Conservation (phyloP, 2,888 invertebrate species). For the Cryptocephalus primarius region DNA sequence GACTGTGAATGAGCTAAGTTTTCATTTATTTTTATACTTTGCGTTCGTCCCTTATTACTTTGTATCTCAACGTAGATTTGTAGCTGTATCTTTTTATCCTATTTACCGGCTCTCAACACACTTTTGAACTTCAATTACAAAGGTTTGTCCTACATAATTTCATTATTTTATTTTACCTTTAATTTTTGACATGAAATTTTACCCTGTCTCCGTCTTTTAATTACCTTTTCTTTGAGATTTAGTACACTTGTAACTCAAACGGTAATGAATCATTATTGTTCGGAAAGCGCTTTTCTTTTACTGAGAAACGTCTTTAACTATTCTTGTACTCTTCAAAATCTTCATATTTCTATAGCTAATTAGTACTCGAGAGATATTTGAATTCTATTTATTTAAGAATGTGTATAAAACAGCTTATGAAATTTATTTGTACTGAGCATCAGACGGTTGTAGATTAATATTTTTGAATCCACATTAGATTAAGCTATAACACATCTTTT, state of each 20-base stretch:
- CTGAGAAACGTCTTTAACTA: no score
- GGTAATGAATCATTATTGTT: neutral
- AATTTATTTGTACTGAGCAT: no score
- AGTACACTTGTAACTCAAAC: neutral
- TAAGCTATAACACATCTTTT: no score
- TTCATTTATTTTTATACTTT: constrained; percentile 32
- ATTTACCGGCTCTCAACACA: constrained; percentile 8
- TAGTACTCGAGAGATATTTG: no score
- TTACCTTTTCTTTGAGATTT: constrained; percentile 4
- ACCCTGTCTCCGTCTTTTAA: constrained; percentile 8
- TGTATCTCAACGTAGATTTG: constrained; percentile 18
- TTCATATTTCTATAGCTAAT: no score
- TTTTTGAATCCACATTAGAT: no score
- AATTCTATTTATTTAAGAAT: no score
- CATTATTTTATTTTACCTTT: constrained; percentile 13
- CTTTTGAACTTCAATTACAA: constrained; percentile 22
- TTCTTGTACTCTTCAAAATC: no score
- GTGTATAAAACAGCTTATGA: no score
- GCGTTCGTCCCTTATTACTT: constrained; percentile 24
- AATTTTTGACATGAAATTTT: neutral
- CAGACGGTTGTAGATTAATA: no score
- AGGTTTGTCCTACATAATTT: constrained; percentile 20
- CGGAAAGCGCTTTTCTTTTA: neutral
- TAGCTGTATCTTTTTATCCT: constrained; percentile 21
- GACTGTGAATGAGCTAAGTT: constrained; percentile 29